phyloP scores from a whole-genome alignment of 2,113 vertebrate genomes.

The Centropus unirufus region DNA sequence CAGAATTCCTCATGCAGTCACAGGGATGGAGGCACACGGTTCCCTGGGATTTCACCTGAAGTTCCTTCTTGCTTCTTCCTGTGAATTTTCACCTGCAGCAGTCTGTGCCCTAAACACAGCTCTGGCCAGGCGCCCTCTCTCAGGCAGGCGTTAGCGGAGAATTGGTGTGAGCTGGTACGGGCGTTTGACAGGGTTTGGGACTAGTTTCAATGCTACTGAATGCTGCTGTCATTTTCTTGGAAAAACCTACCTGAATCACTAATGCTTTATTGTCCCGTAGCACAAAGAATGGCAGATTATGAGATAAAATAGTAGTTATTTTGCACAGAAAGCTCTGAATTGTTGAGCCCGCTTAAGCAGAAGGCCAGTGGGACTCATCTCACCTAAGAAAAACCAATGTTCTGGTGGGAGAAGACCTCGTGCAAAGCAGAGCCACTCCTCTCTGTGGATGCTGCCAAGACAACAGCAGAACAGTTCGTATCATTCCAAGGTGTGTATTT shows the following conservation, averaged over 20 bases:
- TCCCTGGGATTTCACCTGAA: not conserved
- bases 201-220: not conserved
- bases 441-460: not conserved
- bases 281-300: not conserved
- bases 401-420: not conserved
- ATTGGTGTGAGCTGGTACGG: not conserved
- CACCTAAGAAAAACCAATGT: not conserved
- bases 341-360: not conserved
- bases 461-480: not conserved
- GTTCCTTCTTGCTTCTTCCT: slow-evolving; percentile 25
- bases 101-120: not conserved
- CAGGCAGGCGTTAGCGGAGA: not conserved
- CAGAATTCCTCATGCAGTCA: not conserved
- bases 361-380: not conserved
- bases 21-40: not conserved
- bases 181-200: not conserved
- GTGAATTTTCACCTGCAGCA: not conserved
- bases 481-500: not conserved
- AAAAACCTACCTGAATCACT: not conserved
- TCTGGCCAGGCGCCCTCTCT: not conserved
- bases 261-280: not conserved
- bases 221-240: not conserved
- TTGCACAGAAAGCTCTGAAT: not conserved
- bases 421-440: not conserved
- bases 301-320: not conserved